A percentile compares a stretch with the other conserved stretches of the same genome.
phyloP scores from a whole-genome alignment of 2,888 invertebrate species.

The Lithophane leautieri region DNA sequence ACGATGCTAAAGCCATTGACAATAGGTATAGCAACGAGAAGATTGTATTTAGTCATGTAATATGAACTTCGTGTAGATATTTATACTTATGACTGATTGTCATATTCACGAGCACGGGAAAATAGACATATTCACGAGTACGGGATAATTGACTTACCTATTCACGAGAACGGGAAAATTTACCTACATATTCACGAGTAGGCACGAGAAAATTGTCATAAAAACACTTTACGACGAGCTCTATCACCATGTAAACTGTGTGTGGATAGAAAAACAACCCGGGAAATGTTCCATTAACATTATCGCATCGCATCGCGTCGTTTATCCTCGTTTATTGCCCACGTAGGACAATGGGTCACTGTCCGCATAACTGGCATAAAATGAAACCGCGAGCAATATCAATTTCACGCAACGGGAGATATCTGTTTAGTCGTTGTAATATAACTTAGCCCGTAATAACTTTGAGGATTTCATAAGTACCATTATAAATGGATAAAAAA shows the following conservation, averaged over 20 bases:
- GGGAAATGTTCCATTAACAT: slow-evolving; percentile 11
- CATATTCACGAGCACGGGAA: neutral
- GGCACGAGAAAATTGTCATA: no score
- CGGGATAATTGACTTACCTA: neutral
- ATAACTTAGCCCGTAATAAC: slow-evolving; percentile 43
- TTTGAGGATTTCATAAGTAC: slow-evolving; percentile 25
- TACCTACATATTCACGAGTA: neutral
- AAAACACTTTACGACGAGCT: neutral
- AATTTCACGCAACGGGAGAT: slow-evolving; percentile 66
- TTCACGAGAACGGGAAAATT: neutral
- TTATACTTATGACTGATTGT: no score
- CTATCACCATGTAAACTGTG: neutral
- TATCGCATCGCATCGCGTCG: slow-evolving; percentile 12
- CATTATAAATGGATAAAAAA: slow-evolving; percentile 37
- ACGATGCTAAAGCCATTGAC: neutral
- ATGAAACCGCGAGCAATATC: slow-evolving; percentile 50
- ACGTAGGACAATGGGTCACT: slow-evolving; percentile 33
- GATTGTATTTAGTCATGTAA: neutral
- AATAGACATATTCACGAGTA: no score
- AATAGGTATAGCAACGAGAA: neutral
- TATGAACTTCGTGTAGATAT: neutral
- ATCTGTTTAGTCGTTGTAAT: slow-evolving; percentile 50
- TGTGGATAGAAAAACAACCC: neutral
- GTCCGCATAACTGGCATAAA: slow-evolving; percentile 20
- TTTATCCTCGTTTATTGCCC: slow-evolving; percentile 19